These are phyloP conservation scores for Orthonevra nobilis DNA, from an alignment of 2,888 invertebrate species.

Conservation along the genomic window DNA sequence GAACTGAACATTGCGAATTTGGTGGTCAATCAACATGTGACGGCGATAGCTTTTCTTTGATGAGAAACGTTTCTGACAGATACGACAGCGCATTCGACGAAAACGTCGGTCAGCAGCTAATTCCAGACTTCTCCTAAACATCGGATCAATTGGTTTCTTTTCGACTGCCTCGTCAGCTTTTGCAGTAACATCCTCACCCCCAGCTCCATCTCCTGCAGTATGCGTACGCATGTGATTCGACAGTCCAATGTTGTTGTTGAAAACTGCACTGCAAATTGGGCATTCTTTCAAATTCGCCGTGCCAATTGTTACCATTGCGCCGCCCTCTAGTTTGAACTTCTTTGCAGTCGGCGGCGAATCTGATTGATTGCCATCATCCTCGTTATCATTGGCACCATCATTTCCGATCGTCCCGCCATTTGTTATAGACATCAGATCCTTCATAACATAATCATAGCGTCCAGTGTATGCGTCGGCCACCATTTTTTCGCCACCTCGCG, in stretches of 20 bases:
- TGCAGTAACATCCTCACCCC: constrained; percentile 11
- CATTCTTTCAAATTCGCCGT: constrained; percentile 75
- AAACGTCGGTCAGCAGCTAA: constrained; percentile 77
- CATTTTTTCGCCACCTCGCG: constrained; percentile 35
- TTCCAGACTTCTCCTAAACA: constrained; percentile 76
- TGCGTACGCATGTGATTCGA: constrained; percentile 80
- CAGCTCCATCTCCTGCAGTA: constrained; percentile 72
- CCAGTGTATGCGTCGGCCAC: constrained; percentile 76
- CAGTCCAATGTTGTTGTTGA: constrained; percentile 78
- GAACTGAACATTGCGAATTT: constrained; percentile 79
- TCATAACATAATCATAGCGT: constrained; percentile 79
- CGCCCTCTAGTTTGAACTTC: constrained; percentile 73
- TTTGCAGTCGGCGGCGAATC: constrained; percentile 72
- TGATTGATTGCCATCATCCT: constrained; percentile 74
- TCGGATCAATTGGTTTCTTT: constrained; percentile 62
- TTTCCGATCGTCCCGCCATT: constrained; percentile 78
- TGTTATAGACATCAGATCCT: constrained; percentile 79
- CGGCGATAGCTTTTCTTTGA: constrained; percentile 79
- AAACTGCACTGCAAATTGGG: constrained; percentile 78
- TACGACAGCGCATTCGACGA: constrained; percentile 79
- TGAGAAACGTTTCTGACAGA: constrained; percentile 79
- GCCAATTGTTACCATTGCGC: constrained; percentile 56
- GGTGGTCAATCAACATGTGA: constrained; percentile 80
- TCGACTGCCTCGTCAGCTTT: constrained; percentile 29
- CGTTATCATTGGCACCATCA: constrained; percentile 74